phyloP scores from a whole-genome alignment of 2,113 vertebrate species.

The Lates calcarifer region DNA sequence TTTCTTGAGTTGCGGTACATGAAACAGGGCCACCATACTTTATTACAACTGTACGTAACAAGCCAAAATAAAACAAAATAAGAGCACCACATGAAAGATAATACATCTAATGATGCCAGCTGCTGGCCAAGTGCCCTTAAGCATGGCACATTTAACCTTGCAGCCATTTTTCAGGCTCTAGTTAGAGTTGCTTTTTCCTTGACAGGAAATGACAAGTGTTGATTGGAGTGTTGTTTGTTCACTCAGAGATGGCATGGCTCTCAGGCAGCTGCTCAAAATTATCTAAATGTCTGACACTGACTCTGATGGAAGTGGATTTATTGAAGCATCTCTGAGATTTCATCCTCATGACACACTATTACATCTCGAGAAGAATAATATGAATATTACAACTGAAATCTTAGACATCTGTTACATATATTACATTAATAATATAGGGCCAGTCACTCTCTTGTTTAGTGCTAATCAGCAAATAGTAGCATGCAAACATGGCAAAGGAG shows the following conservation, averaged over 20 bases:
- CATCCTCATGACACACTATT: neutral
- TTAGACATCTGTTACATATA: neutral
- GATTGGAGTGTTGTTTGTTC: slow-evolving; percentile 47
- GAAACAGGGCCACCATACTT: neutral
- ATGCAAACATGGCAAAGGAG: too few relatives aligned
- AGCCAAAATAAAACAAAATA: neutral
- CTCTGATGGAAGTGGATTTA: slow-evolving; percentile 25
- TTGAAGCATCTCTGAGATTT: neutral
- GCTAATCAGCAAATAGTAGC: neutral
- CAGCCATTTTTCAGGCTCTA: slow-evolving; percentile 15
- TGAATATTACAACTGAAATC: neutral
- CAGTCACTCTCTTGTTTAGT: neutral
- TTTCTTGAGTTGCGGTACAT: neutral
- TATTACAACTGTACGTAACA: neutral
- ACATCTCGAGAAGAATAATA: neutral
- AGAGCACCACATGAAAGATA: slow-evolving; percentile 9
- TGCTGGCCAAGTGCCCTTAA: neutral
- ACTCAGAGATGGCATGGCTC: slow-evolving; percentile 34
- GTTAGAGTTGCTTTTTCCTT: slow-evolving; percentile 14
- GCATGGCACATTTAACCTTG: neutral
- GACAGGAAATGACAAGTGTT: slow-evolving; percentile 61
- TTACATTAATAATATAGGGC: neutral
- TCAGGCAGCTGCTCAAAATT: slow-evolving; percentile 40
- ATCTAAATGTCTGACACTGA: slow-evolving; percentile 43
- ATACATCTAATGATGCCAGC: neutral